Base-by-base conservation (phyloP, 2,797 vertebrate genomes). In the Leptatherina wallacei region DNA sequence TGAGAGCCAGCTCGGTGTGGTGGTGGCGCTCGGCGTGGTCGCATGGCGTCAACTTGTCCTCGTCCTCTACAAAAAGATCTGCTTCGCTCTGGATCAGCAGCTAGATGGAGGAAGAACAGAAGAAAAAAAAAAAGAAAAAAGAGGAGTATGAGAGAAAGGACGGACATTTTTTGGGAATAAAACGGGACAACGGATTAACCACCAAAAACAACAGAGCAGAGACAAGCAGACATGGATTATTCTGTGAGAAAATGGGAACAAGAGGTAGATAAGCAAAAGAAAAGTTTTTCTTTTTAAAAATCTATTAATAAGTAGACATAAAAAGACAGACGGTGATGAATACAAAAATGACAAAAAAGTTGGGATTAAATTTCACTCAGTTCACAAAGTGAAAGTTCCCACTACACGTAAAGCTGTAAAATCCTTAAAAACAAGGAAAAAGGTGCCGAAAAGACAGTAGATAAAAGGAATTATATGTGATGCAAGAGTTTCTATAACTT, bases 1-100 rank as follows among this genome's bases (percentile, higher is more conserved):
- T 98, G 75, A 99, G 97, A 66, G 98, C 98, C 91, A 99, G 90
- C 86, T 99, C 97, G 77, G 97, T 99, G 93, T 99, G 97, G 86
- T 97, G 97, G 59, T 98, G 97, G 73, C 97, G 97, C 93, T 99
- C 98, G 6, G 98, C 97, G 69, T 97, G 98, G 91, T 99, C 98
- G 85, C 98, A 99, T 4, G 98, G 98, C 24, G 98, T 99, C 92
- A 98, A 95, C 92, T 96, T 98, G 89, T 97, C 97, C 85, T 99
- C 97, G 59, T 99, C 98, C 92, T 99, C 98, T 64, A 97, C 95
- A 93, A 99, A 99, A 86, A 99, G 94, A 89, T 98, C 96, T 62
- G 97, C 97, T 85, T 97, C 95, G 55, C 96, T 96, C 91, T 95
- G 97, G 90, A 99, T 96, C 73, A 99, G 93, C 90, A 98, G 95